These are phyloP conservation scores for Ctenodactylus gundi DNA, from an alignment of 2,113 vertebrate genomes.

Conservation along the genomic window DNA sequence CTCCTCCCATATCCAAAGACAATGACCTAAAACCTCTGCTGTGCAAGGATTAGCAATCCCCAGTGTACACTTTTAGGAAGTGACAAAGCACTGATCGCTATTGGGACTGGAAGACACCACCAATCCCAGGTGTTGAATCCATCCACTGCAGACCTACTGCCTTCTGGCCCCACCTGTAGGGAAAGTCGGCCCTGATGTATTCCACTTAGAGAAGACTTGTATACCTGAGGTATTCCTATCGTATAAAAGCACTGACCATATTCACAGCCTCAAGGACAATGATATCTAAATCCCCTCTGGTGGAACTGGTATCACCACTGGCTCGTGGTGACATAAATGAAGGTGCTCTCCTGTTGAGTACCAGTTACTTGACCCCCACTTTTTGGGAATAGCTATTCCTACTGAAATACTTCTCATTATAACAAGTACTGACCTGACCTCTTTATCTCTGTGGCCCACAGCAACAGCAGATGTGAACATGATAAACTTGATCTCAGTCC, in stretches of 20 bases:
- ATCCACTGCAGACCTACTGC: not conserved
- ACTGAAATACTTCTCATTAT: not conserved
- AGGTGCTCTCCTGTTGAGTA: not conserved
- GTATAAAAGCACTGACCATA: not conserved
- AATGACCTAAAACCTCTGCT: not conserved
- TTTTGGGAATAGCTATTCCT: not conserved
- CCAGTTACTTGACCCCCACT: not conserved
- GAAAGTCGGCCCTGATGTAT: not conserved
- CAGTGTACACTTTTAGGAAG: not conserved
- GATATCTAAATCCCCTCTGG: not conserved
- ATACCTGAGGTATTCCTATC: not conserved
- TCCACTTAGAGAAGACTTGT: not conserved
- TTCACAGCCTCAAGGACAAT: not conserved
- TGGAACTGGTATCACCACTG: not conserved
- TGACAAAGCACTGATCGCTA: not conserved
- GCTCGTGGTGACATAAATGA: slow-evolving; percentile 43
- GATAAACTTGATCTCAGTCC: not conserved
- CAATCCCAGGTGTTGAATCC: not conserved
- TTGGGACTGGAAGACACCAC: not conserved
- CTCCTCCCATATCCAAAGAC: not conserved
- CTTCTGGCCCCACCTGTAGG: not conserved
- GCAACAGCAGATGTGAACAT: not conserved
- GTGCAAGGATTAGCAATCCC: not conserved
- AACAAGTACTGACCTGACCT: not conserved
- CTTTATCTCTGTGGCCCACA: not conserved